A percentile compares a stretch with the other conserved stretches of the same genome.
These are phyloP conservation scores for Sisyra nigra DNA, from an alignment of 2,888 invertebrate species.

Conservation along the genomic window DNA sequence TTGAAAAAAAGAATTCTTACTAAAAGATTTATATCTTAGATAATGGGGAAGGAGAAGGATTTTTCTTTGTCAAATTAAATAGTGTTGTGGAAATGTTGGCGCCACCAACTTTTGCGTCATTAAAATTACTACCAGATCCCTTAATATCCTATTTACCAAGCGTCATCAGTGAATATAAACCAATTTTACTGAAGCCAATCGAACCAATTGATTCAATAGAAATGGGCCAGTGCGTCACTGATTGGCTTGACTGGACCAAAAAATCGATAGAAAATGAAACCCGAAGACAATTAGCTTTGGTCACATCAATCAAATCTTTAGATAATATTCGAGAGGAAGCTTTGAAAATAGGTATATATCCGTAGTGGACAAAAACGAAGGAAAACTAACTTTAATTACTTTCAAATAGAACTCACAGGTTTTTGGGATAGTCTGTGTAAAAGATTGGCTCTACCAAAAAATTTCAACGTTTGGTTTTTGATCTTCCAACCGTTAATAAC, in stretches of 20 bases:
- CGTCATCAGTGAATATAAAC: slow-evolving; percentile 24
- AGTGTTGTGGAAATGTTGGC: slow-evolving; percentile 21
- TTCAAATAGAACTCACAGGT: slow-evolving; percentile 34
- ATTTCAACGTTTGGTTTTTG: slow-evolving; percentile 49
- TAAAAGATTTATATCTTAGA: neutral
- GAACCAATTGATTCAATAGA: slow-evolving; percentile 11
- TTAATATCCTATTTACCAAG: slow-evolving; percentile 24
- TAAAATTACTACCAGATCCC: slow-evolving; percentile 22
- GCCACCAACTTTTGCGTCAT: slow-evolving; percentile 21
- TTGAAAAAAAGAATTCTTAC: neutral
- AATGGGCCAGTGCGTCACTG: slow-evolving; percentile 31
- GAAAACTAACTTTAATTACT: neutral
- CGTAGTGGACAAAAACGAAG: too few relatives aligned
- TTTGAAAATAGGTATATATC: slow-evolving; percentile 41
- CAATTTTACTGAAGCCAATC: neutral
- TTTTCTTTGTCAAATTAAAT: slow-evolving; percentile 26
- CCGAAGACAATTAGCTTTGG: slow-evolving; percentile 41
- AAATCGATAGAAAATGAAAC: slow-evolving; percentile 38
- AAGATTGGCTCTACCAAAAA: slow-evolving; percentile 36
- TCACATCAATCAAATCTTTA: slow-evolving; percentile 51
- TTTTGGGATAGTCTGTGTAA: slow-evolving; percentile 48
- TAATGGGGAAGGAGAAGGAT: slow-evolving; percentile 14
- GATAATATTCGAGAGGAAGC: slow-evolving; percentile 57
- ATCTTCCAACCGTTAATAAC: slow-evolving; percentile 61
- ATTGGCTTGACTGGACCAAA: slow-evolving; percentile 47